Conservation (phyloP, 2,888 invertebrate species). For the Drosophila fulvimacula region DNA sequence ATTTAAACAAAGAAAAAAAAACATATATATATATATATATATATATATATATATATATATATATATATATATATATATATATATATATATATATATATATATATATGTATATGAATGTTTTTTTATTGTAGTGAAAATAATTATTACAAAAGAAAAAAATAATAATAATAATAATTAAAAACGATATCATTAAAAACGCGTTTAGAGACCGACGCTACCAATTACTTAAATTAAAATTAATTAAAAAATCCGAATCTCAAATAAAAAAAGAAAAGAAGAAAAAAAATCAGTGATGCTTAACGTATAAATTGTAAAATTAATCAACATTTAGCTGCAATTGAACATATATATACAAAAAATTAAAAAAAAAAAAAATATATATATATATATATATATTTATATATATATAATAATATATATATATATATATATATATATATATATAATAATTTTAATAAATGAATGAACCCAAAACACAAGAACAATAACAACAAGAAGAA, state of each 20-base stretch:
- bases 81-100: conserved; percentile 2
- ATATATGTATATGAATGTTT: not conserved
- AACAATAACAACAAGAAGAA: conserved; percentile 23
- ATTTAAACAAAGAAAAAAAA: conserved; percentile 8
- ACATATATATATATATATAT: conserved; percentile 11
- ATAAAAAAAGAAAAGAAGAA: conserved; percentile 17
- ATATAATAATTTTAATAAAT: conserved; percentile 62
- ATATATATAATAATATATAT: too few relatives aligned
- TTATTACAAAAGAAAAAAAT: not conserved
- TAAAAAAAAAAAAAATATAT: too few relatives aligned
- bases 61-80: conserved; percentile 2
- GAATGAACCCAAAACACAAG: conserved; percentile 18
- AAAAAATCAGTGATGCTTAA: conserved; percentile 31
- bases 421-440: too few relatives aligned
- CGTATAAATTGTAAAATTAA: conserved; percentile 62
- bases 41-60: conserved; percentile 1
- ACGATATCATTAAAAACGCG: conserved; percentile 56
- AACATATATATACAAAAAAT: conserved; percentile 51
- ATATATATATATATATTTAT: too few relatives aligned
- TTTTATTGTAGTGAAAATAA: conserved; percentile 14
- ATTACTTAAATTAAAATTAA: conserved; percentile 56
- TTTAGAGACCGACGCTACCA: conserved; percentile 80
- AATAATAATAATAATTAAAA: too few relatives aligned
- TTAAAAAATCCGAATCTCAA: conserved; percentile 22
- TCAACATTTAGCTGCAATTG: conserved; percentile 77